These are phyloP conservation scores for Drosophila picticornis DNA, from an alignment of 2,888 invertebrate genomes.

Conservation along the genomic window DNA sequence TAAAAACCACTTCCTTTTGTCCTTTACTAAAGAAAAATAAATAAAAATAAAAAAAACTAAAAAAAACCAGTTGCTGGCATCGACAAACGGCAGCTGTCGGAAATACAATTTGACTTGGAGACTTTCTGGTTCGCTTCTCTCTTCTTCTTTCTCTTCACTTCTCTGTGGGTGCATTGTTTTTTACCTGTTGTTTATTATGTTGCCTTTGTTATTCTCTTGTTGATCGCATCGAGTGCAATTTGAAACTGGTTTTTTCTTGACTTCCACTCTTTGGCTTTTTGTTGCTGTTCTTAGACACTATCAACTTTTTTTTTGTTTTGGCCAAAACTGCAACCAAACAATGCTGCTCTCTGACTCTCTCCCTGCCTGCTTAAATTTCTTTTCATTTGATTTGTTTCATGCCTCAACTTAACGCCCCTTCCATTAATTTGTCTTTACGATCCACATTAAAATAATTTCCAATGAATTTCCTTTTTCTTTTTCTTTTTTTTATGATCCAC, in stretches of 20 bases:
- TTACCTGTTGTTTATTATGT: conserved; percentile 65
- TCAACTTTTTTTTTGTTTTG: conserved; percentile 6
- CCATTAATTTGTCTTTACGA: neutral
- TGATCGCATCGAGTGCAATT: conserved; percentile 63
- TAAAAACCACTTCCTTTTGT: conserved; percentile 61
- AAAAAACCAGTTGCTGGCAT: conserved; percentile 48
- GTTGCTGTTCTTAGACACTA: conserved; percentile 30
- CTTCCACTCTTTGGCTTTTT: conserved; percentile 28
- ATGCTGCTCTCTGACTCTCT: neutral
- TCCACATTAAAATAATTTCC: neutral
- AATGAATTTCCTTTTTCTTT: neutral
- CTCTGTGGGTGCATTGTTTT: conserved; percentile 74
- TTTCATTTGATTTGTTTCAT: neutral
- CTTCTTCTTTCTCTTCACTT: conserved; percentile 10
- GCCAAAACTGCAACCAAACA: conserved; percentile 16
- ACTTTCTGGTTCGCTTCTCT: conserved; percentile 59
- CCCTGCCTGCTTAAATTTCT: neutral
- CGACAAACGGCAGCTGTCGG: conserved; percentile 75
- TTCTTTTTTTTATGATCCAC: neutral
- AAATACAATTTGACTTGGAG: conserved; percentile 68
- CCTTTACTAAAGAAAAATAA: conserved; percentile 48
- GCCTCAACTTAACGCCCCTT: neutral
- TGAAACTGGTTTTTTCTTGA: conserved; percentile 60
- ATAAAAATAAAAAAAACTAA: conserved; percentile 14
- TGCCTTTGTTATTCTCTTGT: conserved; percentile 58